Evolutionary conservation across 2,888 invertebrate genomes (phyloP), one percentile per base, ranked within the genome.

Genomic region (Alcis repandata): DNA sequence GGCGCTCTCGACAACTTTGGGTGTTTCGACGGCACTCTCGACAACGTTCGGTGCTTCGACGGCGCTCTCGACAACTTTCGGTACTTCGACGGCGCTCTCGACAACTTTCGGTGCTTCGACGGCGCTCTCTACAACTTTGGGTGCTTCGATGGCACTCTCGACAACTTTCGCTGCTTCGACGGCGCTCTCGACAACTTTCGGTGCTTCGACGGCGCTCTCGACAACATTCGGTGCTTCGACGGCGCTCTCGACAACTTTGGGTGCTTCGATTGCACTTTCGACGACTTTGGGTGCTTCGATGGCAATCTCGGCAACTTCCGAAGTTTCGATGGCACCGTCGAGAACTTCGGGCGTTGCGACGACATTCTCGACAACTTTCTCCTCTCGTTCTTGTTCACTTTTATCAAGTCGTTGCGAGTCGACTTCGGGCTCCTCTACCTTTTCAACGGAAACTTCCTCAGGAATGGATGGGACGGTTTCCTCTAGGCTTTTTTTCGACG

Each of bases 381-480:
- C 48, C 17, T 19, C 11, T 40, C n/a, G 33, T 32, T 56, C 51
- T 27, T 52, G 36, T 43, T 11, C 19, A 27, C 36, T 49, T 22
- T 46, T 41, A 48, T 61, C 38, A 4, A 15, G 33, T 19, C 19
- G 40, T 10, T 27, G 40, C 20, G 27, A 22, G 4, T 49, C 15
- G 10, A 27, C n/a, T 51, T 48, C 40, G 15, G 9, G 48, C 13
- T 20, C 13, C 40, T 41, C 40, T 8, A n/a, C 36, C 17, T 17
- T 19, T 32, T 51, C 59, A 13, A 1, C 7, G 17, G n/a, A 19
- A 1, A 6, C 15, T 20, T 22, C 15, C 13, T 22, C 38, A n/a
- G 52, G 38, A 20, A 52, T n/a, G n/a, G 48, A 13, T 4, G 48
- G 27, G 11, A 17, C 62, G 17, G 54, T 17, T 19, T 51, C 48